These are phyloP conservation scores for Thera obeliscata DNA, from an alignment of 2,888 invertebrate genomes.

Conservation along the genomic window DNA sequence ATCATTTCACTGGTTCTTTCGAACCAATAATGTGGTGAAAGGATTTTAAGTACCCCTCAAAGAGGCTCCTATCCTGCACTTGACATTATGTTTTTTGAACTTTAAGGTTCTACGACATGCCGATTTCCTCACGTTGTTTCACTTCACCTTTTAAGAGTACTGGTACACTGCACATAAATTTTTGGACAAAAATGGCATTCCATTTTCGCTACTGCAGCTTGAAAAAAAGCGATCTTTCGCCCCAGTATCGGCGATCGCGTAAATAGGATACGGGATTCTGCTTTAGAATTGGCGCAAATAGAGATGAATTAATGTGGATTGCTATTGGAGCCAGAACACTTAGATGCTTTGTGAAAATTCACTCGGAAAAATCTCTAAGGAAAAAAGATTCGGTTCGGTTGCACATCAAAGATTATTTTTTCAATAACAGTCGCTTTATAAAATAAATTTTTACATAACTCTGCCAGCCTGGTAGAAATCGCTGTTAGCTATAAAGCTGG, in stretches of 20 bases:
- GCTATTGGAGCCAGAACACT: constrained; percentile 5
- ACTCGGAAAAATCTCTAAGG: not conserved
- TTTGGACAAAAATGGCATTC: not conserved
- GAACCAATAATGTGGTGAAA: no score
- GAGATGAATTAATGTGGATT: constrained; percentile 15
- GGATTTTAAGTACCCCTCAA: no score
- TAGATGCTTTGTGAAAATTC: constrained; percentile 3
- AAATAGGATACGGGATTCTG: constrained; percentile 22
- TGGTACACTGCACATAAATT: no score
- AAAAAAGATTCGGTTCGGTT: not conserved
- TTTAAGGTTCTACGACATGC: no score
- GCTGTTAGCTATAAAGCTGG: no score
- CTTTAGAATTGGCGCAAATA: constrained; percentile 25
- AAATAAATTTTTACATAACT: not conserved
- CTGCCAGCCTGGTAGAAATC: no score
- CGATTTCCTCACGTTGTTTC: no score
- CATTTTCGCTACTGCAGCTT: not conserved
- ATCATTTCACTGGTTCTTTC: no score
- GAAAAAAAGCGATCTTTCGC: not conserved
- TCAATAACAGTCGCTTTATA: not conserved
- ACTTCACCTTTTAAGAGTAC: no score
- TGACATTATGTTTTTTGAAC: no score
- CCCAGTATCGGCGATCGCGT: constrained; percentile 14
- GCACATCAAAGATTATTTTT: not conserved
- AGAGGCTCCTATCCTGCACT: no score